phyloP scores from a whole-genome alignment of 2,888 invertebrate genomes.

The Yponomeuta malinellus region DNA sequence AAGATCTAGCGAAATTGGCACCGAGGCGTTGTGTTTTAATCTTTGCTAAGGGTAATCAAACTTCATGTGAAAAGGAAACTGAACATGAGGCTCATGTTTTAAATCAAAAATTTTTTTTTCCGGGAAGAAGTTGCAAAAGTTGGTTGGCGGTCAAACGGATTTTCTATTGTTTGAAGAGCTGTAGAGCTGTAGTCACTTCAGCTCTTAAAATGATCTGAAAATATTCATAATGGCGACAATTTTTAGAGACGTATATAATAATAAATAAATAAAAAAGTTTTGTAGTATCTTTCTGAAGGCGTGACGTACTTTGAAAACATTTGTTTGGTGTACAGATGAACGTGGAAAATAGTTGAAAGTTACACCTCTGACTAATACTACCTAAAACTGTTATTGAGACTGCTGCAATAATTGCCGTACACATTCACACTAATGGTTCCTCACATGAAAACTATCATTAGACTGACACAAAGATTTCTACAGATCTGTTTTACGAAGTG shows the following conservation, averaged over 20 bases:
- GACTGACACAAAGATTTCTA: constrained; percentile 11
- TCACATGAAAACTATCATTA: constrained; percentile 15
- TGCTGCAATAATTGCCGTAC: constrained; percentile 30
- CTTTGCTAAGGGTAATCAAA: constrained; percentile 10
- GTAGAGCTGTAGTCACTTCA: neutral
- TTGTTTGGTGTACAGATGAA: neutral
- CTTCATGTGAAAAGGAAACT: no score
- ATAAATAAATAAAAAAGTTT: no score
- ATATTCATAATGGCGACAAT: no score
- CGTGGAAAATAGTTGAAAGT: neutral
- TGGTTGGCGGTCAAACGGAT: no score
- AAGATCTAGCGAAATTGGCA: constrained; percentile 72
- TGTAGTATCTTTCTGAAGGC: no score
- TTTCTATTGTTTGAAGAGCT: neutral
- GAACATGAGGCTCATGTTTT: no score
- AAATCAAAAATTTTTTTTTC: no score
- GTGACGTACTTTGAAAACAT: no score
- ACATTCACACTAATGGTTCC: constrained; percentile 30
- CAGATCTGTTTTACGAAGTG: constrained; percentile 10
- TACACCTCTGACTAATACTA: constrained; percentile 1
- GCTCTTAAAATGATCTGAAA: no score
- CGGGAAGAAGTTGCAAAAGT: no score
- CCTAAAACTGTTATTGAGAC: constrained; percentile 23
- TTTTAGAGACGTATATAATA: no score
- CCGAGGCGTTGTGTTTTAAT: constrained; percentile 3